Evolutionary conservation across 2,797 vertebrate species (phyloP).

Genomic region (Apogon hyalosoma): DNA sequence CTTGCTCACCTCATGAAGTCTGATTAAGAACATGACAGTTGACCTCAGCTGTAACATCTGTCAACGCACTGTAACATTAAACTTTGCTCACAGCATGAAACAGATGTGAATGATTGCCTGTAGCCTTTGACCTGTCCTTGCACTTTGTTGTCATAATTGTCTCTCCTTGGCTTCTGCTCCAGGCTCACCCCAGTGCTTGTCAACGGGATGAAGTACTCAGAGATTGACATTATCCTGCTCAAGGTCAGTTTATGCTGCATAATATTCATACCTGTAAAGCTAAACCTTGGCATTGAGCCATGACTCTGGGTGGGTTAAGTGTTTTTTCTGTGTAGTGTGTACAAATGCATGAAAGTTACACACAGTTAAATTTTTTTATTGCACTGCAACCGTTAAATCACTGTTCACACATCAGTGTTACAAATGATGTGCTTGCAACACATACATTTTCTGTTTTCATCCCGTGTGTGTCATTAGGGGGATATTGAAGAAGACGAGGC

Average conservation of each 20-base stretch:
- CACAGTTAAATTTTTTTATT: not conserved
- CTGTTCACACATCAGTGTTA: not conserved
- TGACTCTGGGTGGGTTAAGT: constrained; percentile 30
- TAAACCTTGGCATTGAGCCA: constrained; percentile 10
- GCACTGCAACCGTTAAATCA: not conserved
- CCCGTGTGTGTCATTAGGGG: constrained; percentile 79
- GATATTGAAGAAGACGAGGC: constrained; percentile 97
- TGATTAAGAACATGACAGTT: constrained; percentile 67
- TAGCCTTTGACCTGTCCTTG: constrained; percentile 52
- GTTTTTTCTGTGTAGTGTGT: constrained; percentile 1
- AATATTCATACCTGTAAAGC: constrained; percentile 28
- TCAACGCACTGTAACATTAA: constrained; percentile 53
- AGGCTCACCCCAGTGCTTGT: constrained; percentile 96
- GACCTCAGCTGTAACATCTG: constrained; percentile 62
- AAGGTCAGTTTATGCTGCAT: constrained; percentile 86
- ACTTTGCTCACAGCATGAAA: constrained; percentile 37
- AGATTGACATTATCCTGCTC: constrained; percentile 97
- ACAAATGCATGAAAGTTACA: not conserved
- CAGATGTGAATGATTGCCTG: constrained; percentile 52
- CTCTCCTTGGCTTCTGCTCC: constrained; percentile 32
- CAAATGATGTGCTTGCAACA: not conserved
- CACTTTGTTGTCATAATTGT: constrained; percentile 55
- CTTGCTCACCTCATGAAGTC: constrained; percentile 24
- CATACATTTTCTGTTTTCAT: not conserved
- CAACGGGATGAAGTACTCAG: constrained; percentile 98